Evolutionary conservation across 2,113 vertebrate species (phyloP).

Genomic region (Perccottus glenii): DNA sequence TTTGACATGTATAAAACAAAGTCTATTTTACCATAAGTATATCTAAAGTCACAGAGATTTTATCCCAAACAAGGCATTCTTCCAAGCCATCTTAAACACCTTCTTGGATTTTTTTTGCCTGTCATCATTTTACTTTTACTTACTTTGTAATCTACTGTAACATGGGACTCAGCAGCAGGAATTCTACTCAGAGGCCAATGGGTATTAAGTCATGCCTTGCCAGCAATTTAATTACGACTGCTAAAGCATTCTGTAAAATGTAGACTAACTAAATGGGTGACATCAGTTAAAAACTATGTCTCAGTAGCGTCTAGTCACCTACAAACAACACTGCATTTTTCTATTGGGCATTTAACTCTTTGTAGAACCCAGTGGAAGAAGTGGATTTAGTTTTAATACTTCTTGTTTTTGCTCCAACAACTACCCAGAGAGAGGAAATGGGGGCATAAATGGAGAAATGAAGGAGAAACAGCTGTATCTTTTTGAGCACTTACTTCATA

Average conservation of each 20-base stretch:
- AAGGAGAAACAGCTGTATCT: no score
- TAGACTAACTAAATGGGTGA: no score
- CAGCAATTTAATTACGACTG: background rate
- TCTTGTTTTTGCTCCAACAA: no score
- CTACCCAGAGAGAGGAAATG: no score
- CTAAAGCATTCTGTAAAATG: background rate
- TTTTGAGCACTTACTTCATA: no score
- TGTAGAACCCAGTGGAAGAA: no score
- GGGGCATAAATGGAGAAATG: no score
- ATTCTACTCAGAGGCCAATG: background rate
- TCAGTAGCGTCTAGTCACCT: no score
- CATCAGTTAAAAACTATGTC: no score
- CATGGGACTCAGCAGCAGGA: background rate
- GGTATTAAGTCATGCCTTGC: background rate
- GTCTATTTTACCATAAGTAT: no score
- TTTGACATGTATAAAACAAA: no score
- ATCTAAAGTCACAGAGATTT: background rate
- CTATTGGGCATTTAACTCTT: background rate
- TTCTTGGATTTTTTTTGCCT: background rate
- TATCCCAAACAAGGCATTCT: background rate
- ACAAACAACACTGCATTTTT: background rate
- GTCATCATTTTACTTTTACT: background rate
- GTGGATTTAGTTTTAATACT: no score
- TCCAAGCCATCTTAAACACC: background rate
- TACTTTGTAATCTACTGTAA: background rate